These are phyloP conservation scores for Todiramphus chloris DNA, from an alignment of 2,113 vertebrate species.

Conservation along the genomic window DNA sequence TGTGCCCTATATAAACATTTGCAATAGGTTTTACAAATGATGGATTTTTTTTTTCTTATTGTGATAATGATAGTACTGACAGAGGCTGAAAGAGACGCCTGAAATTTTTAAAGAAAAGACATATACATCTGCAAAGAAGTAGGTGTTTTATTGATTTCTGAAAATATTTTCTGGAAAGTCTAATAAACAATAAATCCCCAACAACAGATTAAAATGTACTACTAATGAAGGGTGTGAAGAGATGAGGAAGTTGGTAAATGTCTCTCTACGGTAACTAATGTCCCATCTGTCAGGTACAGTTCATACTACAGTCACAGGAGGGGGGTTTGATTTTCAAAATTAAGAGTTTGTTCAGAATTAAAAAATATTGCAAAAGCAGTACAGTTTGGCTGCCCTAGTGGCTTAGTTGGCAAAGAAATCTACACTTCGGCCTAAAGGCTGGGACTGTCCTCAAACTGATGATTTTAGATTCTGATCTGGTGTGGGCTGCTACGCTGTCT, in stretches of 20 bases:
- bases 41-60: neutral
- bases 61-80: neutral
- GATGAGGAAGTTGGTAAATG: neutral
- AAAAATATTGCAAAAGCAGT: conserved; percentile 17
- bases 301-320: neutral
- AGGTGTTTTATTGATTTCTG: neutral
- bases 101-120: neutral
- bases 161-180: neutral
- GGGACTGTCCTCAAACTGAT: neutral
- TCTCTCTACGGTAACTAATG: neutral
- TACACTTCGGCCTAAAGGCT: neutral
- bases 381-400: conserved; percentile 11
- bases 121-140: neutral
- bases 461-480: neutral
- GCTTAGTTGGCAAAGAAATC: conserved; percentile 30
- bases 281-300: neutral
- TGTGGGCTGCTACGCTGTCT: neutral
- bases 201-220: neutral
- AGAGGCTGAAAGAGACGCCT: neutral
- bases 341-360: conserved; percentile 21
- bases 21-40: neutral
- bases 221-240: neutral
- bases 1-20: neutral
- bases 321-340: conserved; percentile 38
- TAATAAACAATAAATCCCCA: neutral